A percentile compares a stretch with the other conserved stretches of the same genome.
phyloP scores from a whole-genome alignment of 37 sponge, comb jelly and placozoan genomes.

The Amphimedon queenslandica region DNA sequence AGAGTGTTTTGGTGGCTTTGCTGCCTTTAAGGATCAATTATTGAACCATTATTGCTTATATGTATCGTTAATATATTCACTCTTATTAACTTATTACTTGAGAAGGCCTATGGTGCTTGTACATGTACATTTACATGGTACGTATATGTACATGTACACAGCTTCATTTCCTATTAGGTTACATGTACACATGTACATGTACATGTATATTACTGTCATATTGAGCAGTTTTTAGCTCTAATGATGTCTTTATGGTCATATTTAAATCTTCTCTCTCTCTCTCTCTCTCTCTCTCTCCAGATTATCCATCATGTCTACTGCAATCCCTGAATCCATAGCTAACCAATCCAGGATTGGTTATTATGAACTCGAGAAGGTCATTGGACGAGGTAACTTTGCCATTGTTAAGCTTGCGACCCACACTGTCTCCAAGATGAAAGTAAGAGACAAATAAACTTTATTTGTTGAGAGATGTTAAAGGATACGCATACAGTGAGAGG shows the following conservation, averaged over 20 bases:
- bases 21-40: too few relatives aligned
- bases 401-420: constrained; percentile 89
- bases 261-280: not conserved
- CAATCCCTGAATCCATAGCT: not conserved
- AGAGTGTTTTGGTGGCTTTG: too few relatives aligned
- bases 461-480: not conserved
- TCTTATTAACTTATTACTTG: too few relatives aligned
- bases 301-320: not conserved
- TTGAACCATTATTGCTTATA: too few relatives aligned
- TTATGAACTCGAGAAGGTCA: constrained; percentile 78
- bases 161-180: too few relatives aligned
- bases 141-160: too few relatives aligned
- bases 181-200: not conserved
- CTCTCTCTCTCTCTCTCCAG: not conserved
- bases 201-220: not conserved
- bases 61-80: too few relatives aligned
- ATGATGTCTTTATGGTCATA: too few relatives aligned
- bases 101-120: too few relatives aligned
- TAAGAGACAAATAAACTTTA: constrained; percentile 7
- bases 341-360: constrained; percentile 39
- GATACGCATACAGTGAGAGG: not conserved
- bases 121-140: too few relatives aligned
- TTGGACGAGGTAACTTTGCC: constrained; percentile 96
- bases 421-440: constrained; percentile 78
- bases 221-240: too few relatives aligned